Evolutionary conservation across 2,888 invertebrate genomes (phyloP).

Genomic region (Eristalis tenax): DNA sequence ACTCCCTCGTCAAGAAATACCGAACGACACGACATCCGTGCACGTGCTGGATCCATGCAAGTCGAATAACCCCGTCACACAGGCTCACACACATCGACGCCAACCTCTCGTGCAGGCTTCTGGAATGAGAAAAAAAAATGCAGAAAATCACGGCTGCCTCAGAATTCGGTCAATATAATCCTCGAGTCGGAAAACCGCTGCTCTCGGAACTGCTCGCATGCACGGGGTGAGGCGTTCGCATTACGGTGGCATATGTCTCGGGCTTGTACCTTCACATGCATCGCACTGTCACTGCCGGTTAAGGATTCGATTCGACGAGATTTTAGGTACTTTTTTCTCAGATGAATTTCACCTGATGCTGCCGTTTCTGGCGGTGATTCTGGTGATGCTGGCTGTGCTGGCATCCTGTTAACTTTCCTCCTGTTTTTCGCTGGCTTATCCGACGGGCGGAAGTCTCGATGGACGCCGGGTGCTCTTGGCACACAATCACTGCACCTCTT

Average conservation of each 20-base stretch:
- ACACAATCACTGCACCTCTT: conserved; percentile 47
- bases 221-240: conserved; percentile 50
- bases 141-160: conserved; percentile 61
- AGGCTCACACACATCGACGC: too few relatives aligned
- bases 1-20: conserved; percentile 1
- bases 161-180: conserved; percentile 69
- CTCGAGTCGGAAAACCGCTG: conserved; percentile 49
- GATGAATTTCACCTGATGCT: conserved; percentile 57
- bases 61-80: too few relatives aligned
- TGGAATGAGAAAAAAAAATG: neutral
- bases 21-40: neutral
- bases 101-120: neutral
- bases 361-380: neutral
- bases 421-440: conserved; percentile 45
- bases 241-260: conserved; percentile 62
- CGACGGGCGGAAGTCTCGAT: conserved; percentile 52
- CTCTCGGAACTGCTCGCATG: conserved; percentile 10
- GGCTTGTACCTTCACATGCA: conserved; percentile 34
- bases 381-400: neutral
- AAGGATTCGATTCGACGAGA: conserved; percentile 66
- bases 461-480: conserved; percentile 6
- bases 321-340: conserved; percentile 17
- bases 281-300: conserved; percentile 56
- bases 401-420: conserved; percentile 31
- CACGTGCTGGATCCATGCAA: conserved; percentile 1